Evolutionary conservation across 2,113 vertebrate species (phyloP).

Genomic region (Dicentrarchus labrax): DNA sequence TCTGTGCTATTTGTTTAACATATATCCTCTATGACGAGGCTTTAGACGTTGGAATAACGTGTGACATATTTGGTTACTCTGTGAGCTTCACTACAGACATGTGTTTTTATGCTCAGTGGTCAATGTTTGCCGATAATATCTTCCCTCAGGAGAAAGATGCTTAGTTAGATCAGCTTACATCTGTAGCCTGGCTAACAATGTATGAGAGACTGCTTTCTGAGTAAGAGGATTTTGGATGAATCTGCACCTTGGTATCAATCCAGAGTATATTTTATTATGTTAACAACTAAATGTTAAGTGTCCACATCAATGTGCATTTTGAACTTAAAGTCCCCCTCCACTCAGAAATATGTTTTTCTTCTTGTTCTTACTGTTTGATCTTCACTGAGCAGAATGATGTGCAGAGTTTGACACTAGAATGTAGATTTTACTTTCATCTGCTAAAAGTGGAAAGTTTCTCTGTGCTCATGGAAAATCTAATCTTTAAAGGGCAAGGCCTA

Average conservation of each 20-base stretch:
- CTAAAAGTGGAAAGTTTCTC: too few relatives aligned
- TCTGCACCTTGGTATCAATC: not conserved
- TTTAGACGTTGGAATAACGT: not conserved
- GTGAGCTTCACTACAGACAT: not conserved
- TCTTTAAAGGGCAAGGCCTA: too few relatives aligned
- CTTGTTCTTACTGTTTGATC: too few relatives aligned
- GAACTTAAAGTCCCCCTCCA: not conserved
- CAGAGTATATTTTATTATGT: not conserved
- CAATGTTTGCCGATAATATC: not conserved
- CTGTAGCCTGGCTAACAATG: not conserved
- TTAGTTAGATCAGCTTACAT: constrained; percentile 4
- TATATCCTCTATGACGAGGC: not conserved
- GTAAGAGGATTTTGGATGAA: constrained; percentile 36
- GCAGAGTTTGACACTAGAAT: too few relatives aligned
- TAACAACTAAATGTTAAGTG: not conserved
- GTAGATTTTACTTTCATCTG: too few relatives aligned
- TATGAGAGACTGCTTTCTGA: not conserved
- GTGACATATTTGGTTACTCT: not conserved
- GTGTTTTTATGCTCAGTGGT: not conserved
- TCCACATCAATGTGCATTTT: not conserved
- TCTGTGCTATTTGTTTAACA: too few relatives aligned
- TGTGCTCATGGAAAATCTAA: too few relatives aligned
- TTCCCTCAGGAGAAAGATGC: not conserved
- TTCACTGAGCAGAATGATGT: too few relatives aligned
- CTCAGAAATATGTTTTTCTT: too few relatives aligned